Percentiles rank a stretch among this genome's conserved stretches.
These are phyloP conservation scores for Amblyopsis hoosieri DNA, from an alignment of 2,797 vertebrate genomes.

Conservation along the genomic window DNA sequence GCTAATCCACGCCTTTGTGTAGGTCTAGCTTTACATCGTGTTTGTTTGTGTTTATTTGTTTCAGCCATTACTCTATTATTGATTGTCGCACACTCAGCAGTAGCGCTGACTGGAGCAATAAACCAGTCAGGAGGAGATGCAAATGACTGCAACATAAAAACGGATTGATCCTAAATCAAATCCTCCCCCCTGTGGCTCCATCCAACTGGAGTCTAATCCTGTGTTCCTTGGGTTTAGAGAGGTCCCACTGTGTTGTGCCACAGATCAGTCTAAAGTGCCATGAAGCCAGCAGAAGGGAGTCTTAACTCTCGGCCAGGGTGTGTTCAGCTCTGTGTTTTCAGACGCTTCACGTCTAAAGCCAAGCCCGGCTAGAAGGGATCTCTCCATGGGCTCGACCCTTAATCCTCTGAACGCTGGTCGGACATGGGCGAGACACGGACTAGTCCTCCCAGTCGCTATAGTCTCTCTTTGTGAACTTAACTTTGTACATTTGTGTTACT, in stretches of 20 bases:
- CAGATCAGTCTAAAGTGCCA: slow-evolving; percentile 24
- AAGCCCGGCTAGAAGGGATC: slow-evolving; percentile 16
- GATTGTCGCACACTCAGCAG: slow-evolving; percentile 16
- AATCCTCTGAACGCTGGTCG: too few relatives aligned
- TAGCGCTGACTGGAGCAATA: not conserved
- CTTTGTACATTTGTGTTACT: too few relatives aligned
- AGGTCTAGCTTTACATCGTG: not conserved
- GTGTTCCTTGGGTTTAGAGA: slow-evolving; percentile 41
- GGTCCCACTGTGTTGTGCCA: slow-evolving; percentile 19
- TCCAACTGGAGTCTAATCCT: slow-evolving; percentile 43
- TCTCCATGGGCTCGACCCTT: too few relatives aligned
- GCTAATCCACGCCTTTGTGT: too few relatives aligned
- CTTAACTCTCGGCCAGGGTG: slow-evolving; percentile 13
- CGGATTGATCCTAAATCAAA: slow-evolving; percentile 23
- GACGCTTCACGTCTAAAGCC: slow-evolving; percentile 5
- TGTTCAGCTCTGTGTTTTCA: slow-evolving; percentile 11
- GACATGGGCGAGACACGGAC: too few relatives aligned
- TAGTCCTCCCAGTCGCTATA: too few relatives aligned
- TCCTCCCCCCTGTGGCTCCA: slow-evolving; percentile 15
- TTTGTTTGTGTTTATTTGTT: not conserved
- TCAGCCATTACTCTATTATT: not conserved
- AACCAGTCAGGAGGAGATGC: slow-evolving; percentile 18
- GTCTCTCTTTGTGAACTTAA: too few relatives aligned
- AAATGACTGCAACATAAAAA: slow-evolving; percentile 28
- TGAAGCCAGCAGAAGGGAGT: slow-evolving; percentile 2